Base-by-base conservation (phyloP, 2,888 invertebrate species). In the Sepiola atlantica region DNA sequence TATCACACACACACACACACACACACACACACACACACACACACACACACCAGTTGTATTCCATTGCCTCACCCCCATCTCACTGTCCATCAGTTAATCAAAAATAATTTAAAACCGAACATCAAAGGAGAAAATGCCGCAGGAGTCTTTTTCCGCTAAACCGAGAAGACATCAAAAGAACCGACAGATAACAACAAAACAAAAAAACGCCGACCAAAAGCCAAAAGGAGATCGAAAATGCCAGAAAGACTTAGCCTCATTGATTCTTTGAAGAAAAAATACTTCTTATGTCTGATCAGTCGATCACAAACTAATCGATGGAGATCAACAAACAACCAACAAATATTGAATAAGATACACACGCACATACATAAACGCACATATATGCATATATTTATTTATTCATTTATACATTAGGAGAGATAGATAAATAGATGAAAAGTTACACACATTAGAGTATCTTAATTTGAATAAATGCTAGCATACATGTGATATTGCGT, bases 51-150 rank as follows among this genome's bases (percentile, higher is more conserved):
- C 16, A 0, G 12, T 77, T n/a, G 28, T n/a, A 2, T 24, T 61
- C 61, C 10, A 24, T 4, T 24, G 21, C 24, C 28, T 35, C 35
- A 14, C n/a, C 35, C 32, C 35, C 35, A 90, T 32, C n/a, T 3
- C 20, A 14, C 32, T 35, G 28, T 55, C 92, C 55, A 45, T 92
- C 45, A n/a, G 28, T n/a, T 92, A 35, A 45, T 92, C 92, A 91
- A 94, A 93, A 57, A 45, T 92, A 94, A n/a, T 28, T 54, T 94
- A 77, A 45, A 77, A n/a, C 77, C 77, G 77, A 77, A 45, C 45
- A 45, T 77, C 77, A 77, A 77, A 32, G n/a, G 45, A 45, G 8
- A n/a, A 77, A 32, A n/a, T 16, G n/a, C n/a, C 77, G 77, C 77
- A n/a, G 32, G 32, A 77, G 32, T 77, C 77, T 77, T 77, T n/a